A percentile compares a stretch with the other conserved stretches of the same genome.
phyloP scores from a whole-genome alignment of 2,888 invertebrate genomes.

The Andrena haemorrhoa region DNA sequence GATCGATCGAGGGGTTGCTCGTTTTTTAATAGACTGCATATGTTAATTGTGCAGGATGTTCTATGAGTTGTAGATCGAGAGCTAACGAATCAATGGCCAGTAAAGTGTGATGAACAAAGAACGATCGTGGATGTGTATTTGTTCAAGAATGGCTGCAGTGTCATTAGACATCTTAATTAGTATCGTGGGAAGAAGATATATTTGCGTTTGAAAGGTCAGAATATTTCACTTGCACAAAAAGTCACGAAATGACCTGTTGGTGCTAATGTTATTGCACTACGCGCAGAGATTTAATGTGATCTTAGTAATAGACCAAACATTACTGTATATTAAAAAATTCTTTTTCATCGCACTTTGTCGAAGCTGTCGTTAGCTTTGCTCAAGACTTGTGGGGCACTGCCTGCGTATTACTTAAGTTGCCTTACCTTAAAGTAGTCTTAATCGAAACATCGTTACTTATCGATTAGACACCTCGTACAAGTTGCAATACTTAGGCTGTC shows the following conservation, averaged over 20 bases:
- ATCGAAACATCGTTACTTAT: slow-evolving; percentile 26
- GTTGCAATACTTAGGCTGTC: slow-evolving; percentile 20
- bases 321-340: neutral
- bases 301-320: slow-evolving; percentile 17
- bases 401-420: slow-evolving; percentile 26
- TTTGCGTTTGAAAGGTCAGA: neutral
- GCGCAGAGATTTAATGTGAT: slow-evolving; percentile 13
- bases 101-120: slow-evolving; percentile 27
- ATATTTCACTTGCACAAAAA: neutral
- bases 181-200: neutral
- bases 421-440: slow-evolving; percentile 40
- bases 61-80: slow-evolving; percentile 1
- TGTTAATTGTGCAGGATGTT: slow-evolving; percentile 17
- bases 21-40: slow-evolving; percentile 30
- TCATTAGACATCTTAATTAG: too few relatives aligned
- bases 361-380: neutral
- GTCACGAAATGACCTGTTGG: neutral
- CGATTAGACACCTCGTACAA: slow-evolving; percentile 17
- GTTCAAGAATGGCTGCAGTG: too few relatives aligned
- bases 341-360: slow-evolving; percentile 30
- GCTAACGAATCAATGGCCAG: neutral
- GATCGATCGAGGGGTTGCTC: neutral
- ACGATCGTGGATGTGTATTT: neutral
- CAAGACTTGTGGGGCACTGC: slow-evolving; percentile 1
- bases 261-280: neutral